phyloP scores from a whole-genome alignment of 2,113 vertebrate species.

The Phrynocephalus versicolor region DNA sequence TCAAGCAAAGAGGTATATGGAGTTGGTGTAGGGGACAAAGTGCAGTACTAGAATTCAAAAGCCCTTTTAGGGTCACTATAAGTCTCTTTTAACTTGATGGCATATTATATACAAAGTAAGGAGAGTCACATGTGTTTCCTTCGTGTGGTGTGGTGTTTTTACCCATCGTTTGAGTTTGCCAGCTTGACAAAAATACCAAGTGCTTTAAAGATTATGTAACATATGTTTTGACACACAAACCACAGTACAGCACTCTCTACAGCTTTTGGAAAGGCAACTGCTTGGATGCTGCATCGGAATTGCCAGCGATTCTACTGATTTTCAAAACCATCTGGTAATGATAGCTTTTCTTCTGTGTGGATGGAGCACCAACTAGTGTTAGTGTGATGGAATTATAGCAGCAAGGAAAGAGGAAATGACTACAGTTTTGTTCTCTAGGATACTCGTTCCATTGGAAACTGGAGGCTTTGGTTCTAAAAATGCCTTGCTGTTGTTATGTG shows the following conservation, averaged over 20 bases:
- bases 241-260: neutral
- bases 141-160: neutral
- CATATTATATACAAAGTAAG: neutral
- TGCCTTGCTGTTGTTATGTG: neutral
- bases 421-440: rapidly evolving
- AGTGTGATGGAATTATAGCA: conserved; percentile 14
- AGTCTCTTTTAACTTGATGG: too few relatives aligned
- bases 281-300: neutral
- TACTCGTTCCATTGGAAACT: too few relatives aligned
- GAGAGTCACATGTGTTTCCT: neutral
- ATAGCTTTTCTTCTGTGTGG: conserved; percentile 61
- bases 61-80: too few relatives aligned
- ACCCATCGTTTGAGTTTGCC: neutral
- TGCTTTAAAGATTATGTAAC: rapidly evolving
- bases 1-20: neutral
- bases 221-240: neutral
- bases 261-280: neutral
- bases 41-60: too few relatives aligned
- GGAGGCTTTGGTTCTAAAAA: too few relatives aligned
- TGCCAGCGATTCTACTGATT: neutral
- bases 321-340: neutral
- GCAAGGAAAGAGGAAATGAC: neutral
- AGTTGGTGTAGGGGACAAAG: too few relatives aligned
- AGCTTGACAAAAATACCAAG: neutral
- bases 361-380: conserved; percentile 74